Evolutionary conservation across 2,797 vertebrate genomes (phyloP).

Genomic region (Lagocephalus sceleratus): DNA sequence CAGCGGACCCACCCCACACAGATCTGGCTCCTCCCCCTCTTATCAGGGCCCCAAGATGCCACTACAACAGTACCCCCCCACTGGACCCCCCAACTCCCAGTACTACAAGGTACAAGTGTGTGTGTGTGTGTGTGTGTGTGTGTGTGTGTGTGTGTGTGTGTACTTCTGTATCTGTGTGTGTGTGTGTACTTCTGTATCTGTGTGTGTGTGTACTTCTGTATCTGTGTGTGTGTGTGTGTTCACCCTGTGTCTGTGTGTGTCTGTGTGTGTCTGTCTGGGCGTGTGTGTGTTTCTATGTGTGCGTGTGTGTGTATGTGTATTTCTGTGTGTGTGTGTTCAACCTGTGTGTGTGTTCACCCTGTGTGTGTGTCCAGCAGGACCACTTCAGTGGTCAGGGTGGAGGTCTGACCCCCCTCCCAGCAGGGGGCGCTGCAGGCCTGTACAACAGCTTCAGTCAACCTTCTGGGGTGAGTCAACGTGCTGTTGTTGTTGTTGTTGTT

Average conservation of each 20-base stretch:
- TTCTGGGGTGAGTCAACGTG: conserved; percentile 67
- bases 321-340: conserved; percentile 8
- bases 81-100: conserved; percentile 70
- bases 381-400: conserved; percentile 83
- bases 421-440: conserved; percentile 58
- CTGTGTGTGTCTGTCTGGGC: conserved; percentile 1
- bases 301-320: background rate
- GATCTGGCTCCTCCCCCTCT: conserved; percentile 81
- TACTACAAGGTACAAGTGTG: conserved; percentile 77
- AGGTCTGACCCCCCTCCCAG: conserved; percentile 58
- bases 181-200: conserved; percentile 2
- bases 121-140: conserved; percentile 1
- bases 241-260: too few species aligned
- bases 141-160: conserved; percentile 5
- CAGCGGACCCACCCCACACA: conserved; percentile 72
- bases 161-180: conserved; percentile 1
- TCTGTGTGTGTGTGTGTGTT: conserved; percentile 7
- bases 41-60: conserved; percentile 84
- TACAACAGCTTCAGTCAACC: conserved; percentile 79
- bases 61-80: conserved; percentile 73
- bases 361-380: conserved; percentile 70
- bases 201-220: background rate
- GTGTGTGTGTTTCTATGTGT: background rate
- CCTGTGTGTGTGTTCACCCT: background rate
- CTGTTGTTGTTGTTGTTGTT: too few species aligned